Percentiles rank a stretch among this genome's conserved stretches.
Conservation (phyloP, 2,888 invertebrate genomes). For the Alcis repandata region DNA sequence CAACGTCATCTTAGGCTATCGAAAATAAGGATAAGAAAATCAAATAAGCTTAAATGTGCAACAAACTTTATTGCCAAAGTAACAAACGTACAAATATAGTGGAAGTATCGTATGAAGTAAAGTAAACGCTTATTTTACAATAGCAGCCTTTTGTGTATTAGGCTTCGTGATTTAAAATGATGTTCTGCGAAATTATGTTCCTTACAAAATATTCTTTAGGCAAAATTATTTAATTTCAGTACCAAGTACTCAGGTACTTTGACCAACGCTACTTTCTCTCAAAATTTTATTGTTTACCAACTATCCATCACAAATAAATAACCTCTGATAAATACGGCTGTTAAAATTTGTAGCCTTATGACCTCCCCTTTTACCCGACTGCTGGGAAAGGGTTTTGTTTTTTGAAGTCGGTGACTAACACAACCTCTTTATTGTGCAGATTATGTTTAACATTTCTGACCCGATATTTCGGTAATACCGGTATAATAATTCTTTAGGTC, state of each 20-base stretch:
- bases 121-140: constrained; percentile 23
- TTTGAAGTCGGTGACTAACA: too few species aligned
- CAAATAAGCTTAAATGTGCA: constrained; percentile 61
- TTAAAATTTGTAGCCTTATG: too few species aligned
- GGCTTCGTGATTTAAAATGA: constrained; percentile 10
- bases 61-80: constrained; percentile 79
- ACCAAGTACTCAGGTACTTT: not conserved
- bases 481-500: not conserved
- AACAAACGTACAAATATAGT: constrained; percentile 79
- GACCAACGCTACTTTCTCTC: not conserved
- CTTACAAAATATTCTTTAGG: not conserved
- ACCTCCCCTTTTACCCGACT: too few species aligned
- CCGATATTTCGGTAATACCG: not conserved
- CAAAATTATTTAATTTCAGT: too few species aligned
- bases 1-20: not conserved
- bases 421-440: not conserved
- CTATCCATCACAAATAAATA: not conserved
- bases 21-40: constrained; percentile 19
- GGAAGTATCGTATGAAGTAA: constrained; percentile 41
- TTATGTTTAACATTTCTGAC: not conserved
- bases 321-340: not conserved
- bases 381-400: too few species aligned
- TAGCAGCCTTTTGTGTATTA: constrained; percentile 13
- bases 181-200: not conserved
- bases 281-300: not conserved